Conservation (phyloP, 2,888 invertebrate genomes). For the Drosophila algonquin region DNA sequence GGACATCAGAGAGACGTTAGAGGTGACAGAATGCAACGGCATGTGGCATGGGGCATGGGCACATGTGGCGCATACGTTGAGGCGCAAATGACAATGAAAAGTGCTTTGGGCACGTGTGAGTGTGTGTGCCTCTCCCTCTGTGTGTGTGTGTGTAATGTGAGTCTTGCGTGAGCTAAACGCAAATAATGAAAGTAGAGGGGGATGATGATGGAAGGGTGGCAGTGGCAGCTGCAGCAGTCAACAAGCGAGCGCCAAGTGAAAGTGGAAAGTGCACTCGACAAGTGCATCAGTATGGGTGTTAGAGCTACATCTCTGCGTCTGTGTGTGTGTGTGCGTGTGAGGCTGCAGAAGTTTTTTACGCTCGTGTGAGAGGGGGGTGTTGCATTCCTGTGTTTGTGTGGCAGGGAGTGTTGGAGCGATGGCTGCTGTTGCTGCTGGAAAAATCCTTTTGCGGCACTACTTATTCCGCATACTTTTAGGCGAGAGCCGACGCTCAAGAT, state of each 20-base stretch:
- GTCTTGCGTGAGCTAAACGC: constrained; percentile 65
- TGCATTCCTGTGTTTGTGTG: constrained; percentile 17
- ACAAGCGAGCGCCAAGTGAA: constrained; percentile 74
- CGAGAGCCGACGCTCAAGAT: constrained; percentile 64
- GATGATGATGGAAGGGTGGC: too few species aligned
- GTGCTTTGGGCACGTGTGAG: constrained; percentile 38
- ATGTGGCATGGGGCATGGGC: neutral
- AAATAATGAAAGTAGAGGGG: constrained; percentile 66
- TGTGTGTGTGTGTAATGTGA: constrained; percentile 54
- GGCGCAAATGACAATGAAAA: constrained; percentile 67
- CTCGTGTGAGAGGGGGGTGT: neutral
- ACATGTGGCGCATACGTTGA: constrained; percentile 51
- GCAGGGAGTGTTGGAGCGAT: neutral
- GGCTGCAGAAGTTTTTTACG: constrained; percentile 6
- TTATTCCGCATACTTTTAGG: constrained; percentile 64
- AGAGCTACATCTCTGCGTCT: too few species aligned
- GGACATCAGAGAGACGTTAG: constrained; percentile 68
- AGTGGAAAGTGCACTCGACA: constrained; percentile 75
- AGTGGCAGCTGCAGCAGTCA: constrained; percentile 52
- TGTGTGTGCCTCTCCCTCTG: neutral
- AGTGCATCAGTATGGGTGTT: constrained; percentile 32
- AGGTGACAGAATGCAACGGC: constrained; percentile 43
- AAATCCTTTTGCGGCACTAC: constrained; percentile 38
- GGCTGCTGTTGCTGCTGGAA: neutral
- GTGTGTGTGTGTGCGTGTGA: neutral